phyloP scores from a whole-genome alignment of 2,888 invertebrate genomes.

The Julus scandinavius region DNA sequence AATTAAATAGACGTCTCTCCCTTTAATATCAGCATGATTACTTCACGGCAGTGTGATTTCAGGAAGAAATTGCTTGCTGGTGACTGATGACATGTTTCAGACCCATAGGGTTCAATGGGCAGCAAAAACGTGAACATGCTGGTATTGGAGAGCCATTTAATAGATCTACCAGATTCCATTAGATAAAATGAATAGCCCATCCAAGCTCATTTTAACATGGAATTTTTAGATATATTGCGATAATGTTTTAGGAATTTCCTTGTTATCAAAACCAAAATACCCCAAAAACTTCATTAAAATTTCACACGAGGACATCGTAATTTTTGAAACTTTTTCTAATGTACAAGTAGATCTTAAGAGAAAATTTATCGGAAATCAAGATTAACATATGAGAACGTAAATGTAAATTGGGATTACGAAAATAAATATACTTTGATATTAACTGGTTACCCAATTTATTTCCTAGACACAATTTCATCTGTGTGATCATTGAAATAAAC shows the following conservation, averaged over 20 bases:
- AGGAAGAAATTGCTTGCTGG: conserved; percentile 21
- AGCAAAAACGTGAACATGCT: background rate
- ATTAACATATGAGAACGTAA: background rate
- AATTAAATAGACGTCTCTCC: conserved; percentile 17
- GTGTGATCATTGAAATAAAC: background rate
- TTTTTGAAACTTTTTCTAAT: background rate
- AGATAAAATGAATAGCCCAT: conserved; percentile 11
- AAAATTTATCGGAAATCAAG: too few species aligned
- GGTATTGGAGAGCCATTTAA: conserved; percentile 41
- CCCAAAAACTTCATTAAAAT: too few species aligned
- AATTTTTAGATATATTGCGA: background rate
- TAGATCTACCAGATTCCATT: conserved; percentile 40
- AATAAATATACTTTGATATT: too few species aligned
- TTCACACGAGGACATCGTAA: background rate
- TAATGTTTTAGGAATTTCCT: too few species aligned
- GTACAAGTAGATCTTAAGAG: background rate
- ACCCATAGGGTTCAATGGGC: conserved; percentile 28
- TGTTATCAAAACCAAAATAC: too few species aligned
- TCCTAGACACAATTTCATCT: background rate
- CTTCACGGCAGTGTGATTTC: conserved; percentile 24
- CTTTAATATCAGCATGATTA: conserved; percentile 36
- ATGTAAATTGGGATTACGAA: too few species aligned
- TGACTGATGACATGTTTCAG: conserved; percentile 30
- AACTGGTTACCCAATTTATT: background rate
- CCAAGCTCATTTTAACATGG: background rate